phyloP scores from a whole-genome alignment of 2,888 invertebrate genomes.

The Lycia hirtaria region DNA sequence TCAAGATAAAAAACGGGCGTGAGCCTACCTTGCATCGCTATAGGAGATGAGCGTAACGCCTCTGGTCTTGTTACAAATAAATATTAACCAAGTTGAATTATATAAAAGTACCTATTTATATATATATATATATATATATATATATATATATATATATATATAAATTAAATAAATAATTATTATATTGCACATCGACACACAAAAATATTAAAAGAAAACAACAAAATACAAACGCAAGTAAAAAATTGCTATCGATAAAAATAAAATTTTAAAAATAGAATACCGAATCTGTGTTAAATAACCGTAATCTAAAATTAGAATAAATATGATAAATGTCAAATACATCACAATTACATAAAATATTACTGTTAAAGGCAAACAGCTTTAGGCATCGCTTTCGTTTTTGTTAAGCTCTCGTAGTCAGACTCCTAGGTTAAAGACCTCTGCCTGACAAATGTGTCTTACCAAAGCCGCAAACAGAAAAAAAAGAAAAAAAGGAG shows the following conservation, averaged over 20 bases:
- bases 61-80: no score
- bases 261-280: background rate
- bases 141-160: no score
- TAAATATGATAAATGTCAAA: constrained; percentile 1
- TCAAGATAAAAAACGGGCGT: no score
- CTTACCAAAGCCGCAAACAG: constrained; percentile 57
- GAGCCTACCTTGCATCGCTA: no score
- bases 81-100: no score
- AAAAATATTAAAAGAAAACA: background rate
- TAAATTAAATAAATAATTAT: no score
- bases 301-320: constrained; percentile 10
- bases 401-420: constrained; percentile 34
- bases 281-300: background rate
- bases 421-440: constrained; percentile 62
- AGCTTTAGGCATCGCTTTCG: constrained; percentile 27
- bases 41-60: no score
- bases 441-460: constrained; percentile 59
- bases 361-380: constrained; percentile 11
- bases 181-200: no score
- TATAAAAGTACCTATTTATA: no score
- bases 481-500: constrained; percentile 60
- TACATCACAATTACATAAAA: constrained; percentile 7
- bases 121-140: no score
- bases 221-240: background rate
- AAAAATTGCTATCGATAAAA: background rate